Evolutionary conservation across 37 sponge, comb jelly and placozoan genomes (phyloP), one percentile per base, ranked within the genome.

Genomic region (Mnemiopsis leidyi): DNA sequence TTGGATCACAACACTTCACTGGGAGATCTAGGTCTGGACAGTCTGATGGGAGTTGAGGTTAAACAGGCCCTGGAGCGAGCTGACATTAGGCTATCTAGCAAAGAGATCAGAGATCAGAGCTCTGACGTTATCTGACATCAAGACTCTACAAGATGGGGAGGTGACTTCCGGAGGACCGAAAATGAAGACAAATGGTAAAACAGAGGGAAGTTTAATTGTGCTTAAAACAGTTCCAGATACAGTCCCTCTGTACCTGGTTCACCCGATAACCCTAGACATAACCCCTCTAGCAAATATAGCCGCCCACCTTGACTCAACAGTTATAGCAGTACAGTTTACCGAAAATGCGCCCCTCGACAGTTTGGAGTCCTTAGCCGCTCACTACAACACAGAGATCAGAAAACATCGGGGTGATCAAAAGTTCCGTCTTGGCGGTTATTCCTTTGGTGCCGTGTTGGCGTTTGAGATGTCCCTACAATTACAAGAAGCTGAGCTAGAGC

Each of bases 1-100:
- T 38, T 92, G 13, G 76, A 92, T 26, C 93, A 92, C 73, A 71
- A 23, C n/a, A 24, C 26, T 69, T 39, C 93, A 69, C 93, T 92
- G 7, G 73, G 76, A 25, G 93, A 92, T n/a, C 76, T 92, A 2
- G 94, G 94, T 20, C 69, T 94, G 38, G 94, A 94, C 88, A 79
- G 88, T 32, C n/a, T 94, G 33, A 94, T 92, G 92, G 73, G 67
- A 39, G 73, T 92, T 26, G 94, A 94, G 25, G 93, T 94, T 29
- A 93, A 39, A 61, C 85, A 93, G 75, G 69, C 48, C 37, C 48
- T 82, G 75, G 83, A 82, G 38, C 92, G 88, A 39, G 85, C 90
- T 36, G 90, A 85, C 0, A 85, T 85, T 29, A 38, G 90, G 24
- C 61, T 85, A n/a, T 85, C 90, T 5, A 85, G 35, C 61, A 85